phyloP scores from a whole-genome alignment of 2,888 invertebrate species.

The Catocala nupta region DNA sequence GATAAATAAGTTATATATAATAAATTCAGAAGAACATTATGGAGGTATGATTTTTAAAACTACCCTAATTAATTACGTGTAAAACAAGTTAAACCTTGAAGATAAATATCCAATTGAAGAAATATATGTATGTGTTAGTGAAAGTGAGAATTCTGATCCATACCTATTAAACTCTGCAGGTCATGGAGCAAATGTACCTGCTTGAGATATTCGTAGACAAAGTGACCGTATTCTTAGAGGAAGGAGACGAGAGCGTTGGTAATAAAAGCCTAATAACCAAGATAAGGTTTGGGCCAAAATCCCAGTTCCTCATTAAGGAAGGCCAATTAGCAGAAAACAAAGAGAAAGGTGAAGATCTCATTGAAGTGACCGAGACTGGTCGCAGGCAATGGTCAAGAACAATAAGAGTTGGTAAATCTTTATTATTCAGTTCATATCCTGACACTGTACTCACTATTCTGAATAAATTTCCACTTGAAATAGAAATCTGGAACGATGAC shows the following conservation, averaged over 20 bases:
- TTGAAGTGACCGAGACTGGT: conserved; percentile 69
- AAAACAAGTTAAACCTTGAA: too few species aligned
- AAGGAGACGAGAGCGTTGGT: conserved; percentile 64
- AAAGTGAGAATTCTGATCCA: conserved; percentile 69
- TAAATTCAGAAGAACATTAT: too few species aligned
- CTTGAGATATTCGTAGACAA: conserved; percentile 87
- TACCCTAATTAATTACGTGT: too few species aligned
- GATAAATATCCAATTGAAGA: conserved; percentile 32
- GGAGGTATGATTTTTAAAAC: too few species aligned
- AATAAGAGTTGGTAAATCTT: conserved; percentile 85
- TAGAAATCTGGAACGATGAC: conserved; percentile 82
- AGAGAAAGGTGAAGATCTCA: conserved; percentile 65
- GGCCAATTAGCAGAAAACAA: conserved; percentile 70
- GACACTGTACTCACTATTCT: conserved; percentile 78
- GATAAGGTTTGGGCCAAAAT: conserved; percentile 81
- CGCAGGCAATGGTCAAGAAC: conserved; percentile 72
- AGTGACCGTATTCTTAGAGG: conserved; percentile 75
- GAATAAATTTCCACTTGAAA: conserved; percentile 80
- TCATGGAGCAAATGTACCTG: conserved; percentile 87
- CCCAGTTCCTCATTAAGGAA: conserved; percentile 83
- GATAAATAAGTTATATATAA: too few species aligned
- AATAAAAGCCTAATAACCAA: conserved; percentile 80
- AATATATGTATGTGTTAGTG: conserved; percentile 10
- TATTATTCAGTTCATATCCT: conserved; percentile 82
- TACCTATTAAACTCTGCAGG: conserved; percentile 78